Percentiles rank a stretch among this genome's conserved stretches.
phyloP scores from a whole-genome alignment of 2,888 invertebrate genomes.

The Agriotes lineatus region DNA sequence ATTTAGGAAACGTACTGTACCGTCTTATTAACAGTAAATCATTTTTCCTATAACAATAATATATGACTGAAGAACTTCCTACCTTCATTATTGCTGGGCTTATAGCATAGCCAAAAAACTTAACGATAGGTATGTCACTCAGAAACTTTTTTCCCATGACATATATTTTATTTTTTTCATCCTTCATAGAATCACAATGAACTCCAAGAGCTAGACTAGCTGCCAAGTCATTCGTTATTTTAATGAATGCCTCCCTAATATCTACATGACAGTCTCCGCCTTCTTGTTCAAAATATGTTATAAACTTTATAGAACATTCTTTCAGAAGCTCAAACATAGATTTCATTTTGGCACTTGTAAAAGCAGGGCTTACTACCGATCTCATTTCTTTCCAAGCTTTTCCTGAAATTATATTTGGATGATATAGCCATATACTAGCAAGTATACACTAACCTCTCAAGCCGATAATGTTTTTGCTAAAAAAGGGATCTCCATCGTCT shows the following conservation, averaged over 20 bases:
- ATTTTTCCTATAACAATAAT: too few relatives aligned
- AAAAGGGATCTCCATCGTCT: constrained; percentile 61
- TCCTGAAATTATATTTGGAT: too few relatives aligned
- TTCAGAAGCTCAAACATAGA: constrained; percentile 55
- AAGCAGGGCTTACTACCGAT: constrained; percentile 61
- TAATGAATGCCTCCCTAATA: constrained; percentile 46
- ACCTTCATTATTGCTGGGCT: constrained; percentile 5
- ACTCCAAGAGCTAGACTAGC: constrained; percentile 59
- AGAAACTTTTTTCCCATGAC: constrained; percentile 51
- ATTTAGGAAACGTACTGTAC: too few relatives aligned
- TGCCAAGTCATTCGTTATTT: constrained; percentile 59
- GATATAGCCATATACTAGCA: too few relatives aligned
- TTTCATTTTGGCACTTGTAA: constrained; percentile 62
- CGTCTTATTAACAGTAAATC: too few relatives aligned
- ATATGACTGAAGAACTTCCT: too few relatives aligned
- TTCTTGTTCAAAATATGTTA: constrained; percentile 45
- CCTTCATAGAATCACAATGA: constrained; percentile 1
- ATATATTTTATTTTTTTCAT: constrained; percentile 1
- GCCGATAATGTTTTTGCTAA: constrained; percentile 64
- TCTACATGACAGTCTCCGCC: neutral
- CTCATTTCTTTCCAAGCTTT: constrained; percentile 61
- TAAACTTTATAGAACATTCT: constrained; percentile 49
- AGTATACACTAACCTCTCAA: too few relatives aligned
- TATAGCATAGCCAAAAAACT: constrained; percentile 18
- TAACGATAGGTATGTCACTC: too few relatives aligned